Percentiles rank a stretch among this genome's conserved stretches.
phyloP scores from a whole-genome alignment of 2,888 invertebrate genomes.

The Cyaniris semiargus region DNA sequence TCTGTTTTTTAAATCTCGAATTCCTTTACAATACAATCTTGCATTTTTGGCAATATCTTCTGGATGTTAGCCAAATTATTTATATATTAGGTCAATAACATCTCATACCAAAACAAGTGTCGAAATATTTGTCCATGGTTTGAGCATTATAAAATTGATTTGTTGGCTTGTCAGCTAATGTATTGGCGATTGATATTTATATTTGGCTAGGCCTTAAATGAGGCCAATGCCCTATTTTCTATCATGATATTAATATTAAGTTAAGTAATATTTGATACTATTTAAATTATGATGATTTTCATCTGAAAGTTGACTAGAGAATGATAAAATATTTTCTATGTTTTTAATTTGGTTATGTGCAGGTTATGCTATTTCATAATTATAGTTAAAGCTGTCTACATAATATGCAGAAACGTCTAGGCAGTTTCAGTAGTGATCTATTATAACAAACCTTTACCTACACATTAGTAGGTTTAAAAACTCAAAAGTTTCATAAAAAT shows the following conservation, averaged over 20 bases:
- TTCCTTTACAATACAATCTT: background rate
- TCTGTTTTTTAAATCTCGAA: too few relatives aligned
- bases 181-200: conserved; percentile 5
- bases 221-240: background rate
- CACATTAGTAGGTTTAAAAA: background rate
- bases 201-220: background rate
- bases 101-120: background rate
- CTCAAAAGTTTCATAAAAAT: background rate
- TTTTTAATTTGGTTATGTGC: too few relatives aligned
- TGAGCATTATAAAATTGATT: background rate
- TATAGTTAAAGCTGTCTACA: too few relatives aligned
- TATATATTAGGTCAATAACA: conserved; percentile 21
- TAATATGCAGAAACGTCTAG: background rate
- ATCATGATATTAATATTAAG: background rate
- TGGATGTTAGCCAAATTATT: conserved; percentile 19
- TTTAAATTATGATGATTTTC: background rate
- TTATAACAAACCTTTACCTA: background rate
- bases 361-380: background rate
- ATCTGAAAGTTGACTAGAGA: background rate
- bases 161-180: background rate
- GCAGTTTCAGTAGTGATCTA: background rate
- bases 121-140: background rate
- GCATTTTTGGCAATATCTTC: conserved; percentile 2
- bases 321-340: too few relatives aligned
- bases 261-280: background rate